Conservation (phyloP, 2,113 vertebrate genomes). For the Nibea albiflora region DNA sequence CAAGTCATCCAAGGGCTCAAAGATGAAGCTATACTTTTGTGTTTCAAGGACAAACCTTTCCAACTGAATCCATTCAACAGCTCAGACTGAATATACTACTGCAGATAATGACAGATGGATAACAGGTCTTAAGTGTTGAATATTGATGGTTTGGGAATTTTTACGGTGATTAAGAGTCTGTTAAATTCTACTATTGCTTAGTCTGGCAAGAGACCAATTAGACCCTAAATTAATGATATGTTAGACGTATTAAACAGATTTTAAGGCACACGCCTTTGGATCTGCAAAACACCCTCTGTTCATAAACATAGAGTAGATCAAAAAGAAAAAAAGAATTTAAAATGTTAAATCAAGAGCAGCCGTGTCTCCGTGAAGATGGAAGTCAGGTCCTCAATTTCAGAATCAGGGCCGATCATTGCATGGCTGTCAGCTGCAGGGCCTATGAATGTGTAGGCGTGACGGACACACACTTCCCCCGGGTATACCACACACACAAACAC, state of each 20-base stretch:
- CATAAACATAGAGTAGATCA: not conserved
- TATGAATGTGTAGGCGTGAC: constrained; percentile 34
- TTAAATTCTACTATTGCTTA: not conserved
- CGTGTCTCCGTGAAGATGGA: constrained; percentile 21
- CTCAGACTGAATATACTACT: not conserved
- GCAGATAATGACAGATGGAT: not conserved
- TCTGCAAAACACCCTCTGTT: not conserved
- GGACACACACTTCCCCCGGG: constrained; percentile 2
- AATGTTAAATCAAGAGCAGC: constrained; percentile 44
- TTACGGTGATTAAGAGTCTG: not conserved
- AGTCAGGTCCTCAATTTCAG: constrained; percentile 9
- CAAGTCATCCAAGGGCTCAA: not conserved
- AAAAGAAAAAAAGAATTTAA: not conserved
- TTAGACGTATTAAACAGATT: not conserved
- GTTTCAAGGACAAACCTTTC: not conserved
- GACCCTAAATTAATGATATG: not conserved
- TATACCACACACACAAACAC: constrained; percentile 18
- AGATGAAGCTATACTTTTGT: not conserved
- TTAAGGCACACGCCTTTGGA: not conserved
- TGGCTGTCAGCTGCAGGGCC: constrained; percentile 32
- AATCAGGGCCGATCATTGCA: constrained; percentile 17
- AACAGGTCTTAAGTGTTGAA: not conserved
- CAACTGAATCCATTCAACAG: constrained; percentile 3
- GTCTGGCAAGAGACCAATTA: not conserved
- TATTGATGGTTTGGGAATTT: not conserved